Conservation (phyloP, 2,888 invertebrate species). For the Acanthacorydalis orientalis region DNA sequence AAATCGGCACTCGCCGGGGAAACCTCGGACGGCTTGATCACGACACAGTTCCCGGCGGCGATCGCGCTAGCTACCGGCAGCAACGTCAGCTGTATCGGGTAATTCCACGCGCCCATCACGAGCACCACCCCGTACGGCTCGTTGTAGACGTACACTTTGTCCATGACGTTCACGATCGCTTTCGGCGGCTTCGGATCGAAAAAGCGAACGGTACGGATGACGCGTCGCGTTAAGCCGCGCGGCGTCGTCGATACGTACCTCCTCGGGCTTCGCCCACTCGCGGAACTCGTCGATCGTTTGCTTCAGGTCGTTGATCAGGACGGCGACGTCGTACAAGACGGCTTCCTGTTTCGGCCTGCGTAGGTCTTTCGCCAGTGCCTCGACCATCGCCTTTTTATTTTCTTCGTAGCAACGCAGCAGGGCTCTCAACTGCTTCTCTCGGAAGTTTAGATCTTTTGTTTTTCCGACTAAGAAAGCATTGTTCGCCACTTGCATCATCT, state of each 20-base stretch:
- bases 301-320: conserved; percentile 57
- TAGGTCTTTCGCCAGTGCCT: conserved; percentile 64
- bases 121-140: conserved; percentile 90
- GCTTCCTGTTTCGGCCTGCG: conserved; percentile 67
- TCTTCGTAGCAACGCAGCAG: conserved; percentile 65
- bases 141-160: conserved; percentile 53
- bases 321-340: conserved; percentile 57
- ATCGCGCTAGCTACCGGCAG: conserved; percentile 74
- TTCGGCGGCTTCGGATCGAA: conserved; percentile 52
- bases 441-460: conserved; percentile 65
- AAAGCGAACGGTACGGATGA: conserved; percentile 5
- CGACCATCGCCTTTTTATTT: conserved; percentile 51
- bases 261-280: conserved; percentile 62
- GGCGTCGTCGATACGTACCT: conserved; percentile 24
- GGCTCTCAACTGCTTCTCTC: conserved; percentile 61
- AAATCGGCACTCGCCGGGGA: conserved; percentile 54
- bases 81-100: conserved; percentile 71
- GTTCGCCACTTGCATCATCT: conserved; percentile 37
- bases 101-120: conserved; percentile 91
- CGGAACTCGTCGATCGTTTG: conserved; percentile 51
- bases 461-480: conserved; percentile 62
- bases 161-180: conserved; percentile 53
- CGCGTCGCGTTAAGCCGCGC: no score
- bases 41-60: conserved; percentile 82
- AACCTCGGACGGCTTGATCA: conserved; percentile 93